Evolutionary conservation across 2,888 invertebrate genomes (phyloP).

Genomic region (Rhingia campestris): DNA sequence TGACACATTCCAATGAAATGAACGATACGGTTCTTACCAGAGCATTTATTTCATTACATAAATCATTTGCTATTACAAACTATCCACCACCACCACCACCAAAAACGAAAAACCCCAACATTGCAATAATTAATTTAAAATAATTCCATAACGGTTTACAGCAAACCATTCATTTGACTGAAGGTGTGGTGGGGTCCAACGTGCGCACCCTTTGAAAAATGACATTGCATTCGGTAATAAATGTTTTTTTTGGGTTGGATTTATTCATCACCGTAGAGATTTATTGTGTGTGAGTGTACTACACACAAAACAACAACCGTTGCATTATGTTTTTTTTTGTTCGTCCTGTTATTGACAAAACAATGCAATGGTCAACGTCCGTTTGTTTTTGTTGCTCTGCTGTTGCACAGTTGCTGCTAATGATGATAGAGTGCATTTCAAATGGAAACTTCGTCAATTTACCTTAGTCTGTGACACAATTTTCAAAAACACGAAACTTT

Average conservation of each 20-base stretch:
- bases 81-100: not conserved
- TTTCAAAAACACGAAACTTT: constrained; percentile 45
- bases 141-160: constrained; percentile 59
- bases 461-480: not conserved
- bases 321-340: no score
- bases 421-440: constrained; percentile 59
- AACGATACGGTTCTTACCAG: no score
- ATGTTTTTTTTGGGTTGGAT: constrained; percentile 60
- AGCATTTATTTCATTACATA: not conserved
- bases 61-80: constrained; percentile 3
- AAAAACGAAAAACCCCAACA: constrained; percentile 4
- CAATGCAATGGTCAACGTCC: constrained; percentile 44
- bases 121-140: constrained; percentile 69
- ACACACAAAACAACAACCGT: constrained; percentile 11
- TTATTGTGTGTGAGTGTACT: constrained; percentile 28
- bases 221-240: constrained; percentile 64
- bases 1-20: no score
- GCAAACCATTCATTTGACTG: constrained; percentile 35
- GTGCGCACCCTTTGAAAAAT: constrained; percentile 59
- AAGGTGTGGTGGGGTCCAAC: constrained; percentile 25
- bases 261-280: constrained; percentile 63
- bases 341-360: constrained; percentile 17
- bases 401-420: constrained; percentile 14
- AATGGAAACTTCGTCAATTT: constrained; percentile 30
- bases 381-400: constrained; percentile 36